These are phyloP conservation scores for Pteria penguin DNA, from an alignment of 2,888 invertebrate species.

Conservation along the genomic window DNA sequence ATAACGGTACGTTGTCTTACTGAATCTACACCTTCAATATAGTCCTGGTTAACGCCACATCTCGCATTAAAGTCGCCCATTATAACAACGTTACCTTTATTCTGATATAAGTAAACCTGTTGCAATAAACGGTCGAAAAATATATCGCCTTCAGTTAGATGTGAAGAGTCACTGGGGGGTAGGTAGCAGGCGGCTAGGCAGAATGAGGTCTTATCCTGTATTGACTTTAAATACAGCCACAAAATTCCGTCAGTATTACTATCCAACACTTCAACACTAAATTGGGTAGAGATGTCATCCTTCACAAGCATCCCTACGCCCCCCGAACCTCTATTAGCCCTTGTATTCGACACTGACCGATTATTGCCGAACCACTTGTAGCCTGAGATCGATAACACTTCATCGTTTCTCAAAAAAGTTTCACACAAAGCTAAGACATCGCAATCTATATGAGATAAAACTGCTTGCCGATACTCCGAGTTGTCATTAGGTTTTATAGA, in stretches of 20 bases:
- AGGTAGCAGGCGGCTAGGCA: background rate
- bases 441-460: background rate
- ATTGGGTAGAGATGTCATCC: background rate
- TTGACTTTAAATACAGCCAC: background rate
- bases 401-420: constrained; percentile 22
- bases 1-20: background rate
- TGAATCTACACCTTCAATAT: constrained; percentile 18
- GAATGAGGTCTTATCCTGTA: background rate
- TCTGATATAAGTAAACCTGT: constrained; percentile 5
- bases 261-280: background rate
- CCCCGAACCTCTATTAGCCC: constrained; percentile 20
- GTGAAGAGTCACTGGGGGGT: background rate
- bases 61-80: constrained; percentile 16
- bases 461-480: constrained; percentile 1
- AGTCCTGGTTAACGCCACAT: constrained; percentile 4
- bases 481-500: constrained; percentile 11
- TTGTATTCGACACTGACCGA: constrained; percentile 10
- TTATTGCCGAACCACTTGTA: constrained; percentile 22
- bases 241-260: background rate
- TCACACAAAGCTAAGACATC: constrained; percentile 10
- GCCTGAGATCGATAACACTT: constrained; percentile 10
- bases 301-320: constrained; percentile 22
- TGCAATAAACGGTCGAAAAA: constrained; percentile 7
- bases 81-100: background rate
- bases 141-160: no score